Evolutionary conservation across 37 sponge, comb jelly and placozoan genomes (phyloP).

Genomic region (Aphrocallistes beatrix): DNA sequence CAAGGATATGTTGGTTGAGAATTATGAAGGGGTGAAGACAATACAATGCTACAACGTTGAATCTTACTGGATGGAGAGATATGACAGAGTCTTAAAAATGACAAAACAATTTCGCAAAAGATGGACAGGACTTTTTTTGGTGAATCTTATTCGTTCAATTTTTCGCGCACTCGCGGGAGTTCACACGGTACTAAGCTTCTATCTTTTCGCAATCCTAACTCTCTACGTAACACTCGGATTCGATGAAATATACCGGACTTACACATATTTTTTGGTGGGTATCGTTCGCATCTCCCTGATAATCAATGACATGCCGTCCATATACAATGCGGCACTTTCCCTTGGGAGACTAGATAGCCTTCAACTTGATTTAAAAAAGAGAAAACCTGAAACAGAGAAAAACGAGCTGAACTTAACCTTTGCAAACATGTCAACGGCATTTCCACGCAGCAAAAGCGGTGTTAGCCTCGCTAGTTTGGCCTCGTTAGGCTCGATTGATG

Average conservation of each 20-base stretch:
- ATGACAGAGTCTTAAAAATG: neutral
- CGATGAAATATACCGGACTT: neutral
- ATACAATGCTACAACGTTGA: slow-evolving; percentile 7
- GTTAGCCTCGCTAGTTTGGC: neutral
- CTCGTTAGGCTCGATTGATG: neutral
- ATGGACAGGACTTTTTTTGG: neutral
- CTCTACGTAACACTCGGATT: neutral
- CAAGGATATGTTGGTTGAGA: neutral
- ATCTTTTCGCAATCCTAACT: neutral
- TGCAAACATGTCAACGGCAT: neutral
- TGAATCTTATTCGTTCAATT: neutral
- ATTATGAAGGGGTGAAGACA: neutral
- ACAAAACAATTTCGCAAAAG: neutral
- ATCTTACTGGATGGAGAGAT: slow-evolving; percentile 3
- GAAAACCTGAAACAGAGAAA: neutral
- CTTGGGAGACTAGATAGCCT: neutral
- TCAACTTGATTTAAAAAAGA: neutral
- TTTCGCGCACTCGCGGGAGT: neutral
- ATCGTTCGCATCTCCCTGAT: neutral
- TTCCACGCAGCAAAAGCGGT: neutral
- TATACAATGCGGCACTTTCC: neutral
- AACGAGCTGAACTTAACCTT: neutral
- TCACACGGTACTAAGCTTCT: neutral
- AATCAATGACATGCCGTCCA: neutral
- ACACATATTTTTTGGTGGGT: neutral